Percentiles rank a stretch among this genome's conserved stretches.
Conservation (phyloP, 2,113 vertebrate species). For the Oxyruncus cristatus region DNA sequence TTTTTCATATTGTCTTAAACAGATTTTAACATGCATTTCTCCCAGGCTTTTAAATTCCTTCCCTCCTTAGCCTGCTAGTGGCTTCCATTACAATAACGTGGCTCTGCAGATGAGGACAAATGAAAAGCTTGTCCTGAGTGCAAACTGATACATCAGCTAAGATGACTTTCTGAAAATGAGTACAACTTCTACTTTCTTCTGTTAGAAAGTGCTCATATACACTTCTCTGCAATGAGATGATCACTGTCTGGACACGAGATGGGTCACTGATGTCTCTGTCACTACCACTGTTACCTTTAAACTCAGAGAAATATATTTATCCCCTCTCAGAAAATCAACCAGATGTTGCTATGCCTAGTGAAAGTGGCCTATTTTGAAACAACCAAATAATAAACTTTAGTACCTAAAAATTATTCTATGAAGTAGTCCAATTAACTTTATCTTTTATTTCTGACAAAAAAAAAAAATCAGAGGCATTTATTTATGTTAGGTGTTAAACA, state of each 20-base stretch:
- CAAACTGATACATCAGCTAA: background rate
- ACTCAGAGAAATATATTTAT: background rate
- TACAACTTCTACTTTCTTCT: background rate
- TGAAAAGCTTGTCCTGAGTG: background rate
- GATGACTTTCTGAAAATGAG: background rate
- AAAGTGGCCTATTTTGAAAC: background rate
- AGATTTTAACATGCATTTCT: constrained; percentile 24
- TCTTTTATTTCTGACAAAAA: background rate
- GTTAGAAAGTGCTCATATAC: background rate
- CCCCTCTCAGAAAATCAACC: background rate
- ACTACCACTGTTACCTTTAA: background rate
- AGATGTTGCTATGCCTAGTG: background rate
- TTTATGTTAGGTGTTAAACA: background rate
- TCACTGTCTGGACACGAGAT: background rate
- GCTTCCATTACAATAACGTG: background rate
- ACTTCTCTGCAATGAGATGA: background rate
- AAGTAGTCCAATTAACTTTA: background rate
- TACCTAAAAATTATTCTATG: background rate
- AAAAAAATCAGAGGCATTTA: background rate
- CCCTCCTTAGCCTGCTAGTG: background rate
- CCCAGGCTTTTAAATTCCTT: background rate
- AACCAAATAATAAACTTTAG: background rate
- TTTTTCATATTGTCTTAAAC: constrained; percentile 67
- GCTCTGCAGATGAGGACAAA: background rate
- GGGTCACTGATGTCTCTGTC: background rate